A percentile compares a stretch with the other conserved stretches of the same genome.
phyloP scores from a whole-genome alignment of 2,113 vertebrate genomes.

The Halcyon malimbica region DNA sequence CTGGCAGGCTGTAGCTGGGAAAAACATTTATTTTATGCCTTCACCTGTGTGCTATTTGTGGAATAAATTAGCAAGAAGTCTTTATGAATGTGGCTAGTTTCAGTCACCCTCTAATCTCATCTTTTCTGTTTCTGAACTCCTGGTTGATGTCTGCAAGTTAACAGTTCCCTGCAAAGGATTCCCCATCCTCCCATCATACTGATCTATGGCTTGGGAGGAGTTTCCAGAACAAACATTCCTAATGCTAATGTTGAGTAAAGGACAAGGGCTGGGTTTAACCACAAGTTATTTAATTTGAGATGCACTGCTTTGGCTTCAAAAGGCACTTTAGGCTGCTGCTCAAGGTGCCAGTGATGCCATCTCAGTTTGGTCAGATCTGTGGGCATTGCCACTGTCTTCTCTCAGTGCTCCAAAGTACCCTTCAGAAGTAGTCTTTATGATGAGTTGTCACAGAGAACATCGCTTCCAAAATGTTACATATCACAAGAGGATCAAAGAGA shows the following conservation, averaged over 20 bases:
- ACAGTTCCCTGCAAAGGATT: background rate
- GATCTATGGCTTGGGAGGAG: background rate
- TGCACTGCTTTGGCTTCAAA: background rate
- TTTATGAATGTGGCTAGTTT: background rate
- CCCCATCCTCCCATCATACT: fast-evolving
- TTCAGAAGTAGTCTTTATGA: background rate
- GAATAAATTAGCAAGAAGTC: background rate
- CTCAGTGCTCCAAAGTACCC: background rate
- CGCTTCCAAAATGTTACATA: background rate
- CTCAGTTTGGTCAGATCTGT: background rate
- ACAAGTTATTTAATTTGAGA: background rate
- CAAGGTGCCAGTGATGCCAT: background rate
- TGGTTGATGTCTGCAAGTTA: background rate
- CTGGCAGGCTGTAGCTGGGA: background rate
- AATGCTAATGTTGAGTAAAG: background rate
- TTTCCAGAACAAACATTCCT: background rate
- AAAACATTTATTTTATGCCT: background rate
- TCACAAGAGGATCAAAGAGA: background rate
- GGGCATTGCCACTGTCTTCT: background rate
- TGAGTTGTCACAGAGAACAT: background rate
- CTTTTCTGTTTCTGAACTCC: background rate
- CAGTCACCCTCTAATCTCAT: background rate
- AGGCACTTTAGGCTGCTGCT: background rate
- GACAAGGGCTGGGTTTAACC: background rate
- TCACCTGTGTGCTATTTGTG: background rate